Base-by-base conservation (phyloP, 92 coral and sea anemone genomes). In the Heliopora coerulea region DNA sequence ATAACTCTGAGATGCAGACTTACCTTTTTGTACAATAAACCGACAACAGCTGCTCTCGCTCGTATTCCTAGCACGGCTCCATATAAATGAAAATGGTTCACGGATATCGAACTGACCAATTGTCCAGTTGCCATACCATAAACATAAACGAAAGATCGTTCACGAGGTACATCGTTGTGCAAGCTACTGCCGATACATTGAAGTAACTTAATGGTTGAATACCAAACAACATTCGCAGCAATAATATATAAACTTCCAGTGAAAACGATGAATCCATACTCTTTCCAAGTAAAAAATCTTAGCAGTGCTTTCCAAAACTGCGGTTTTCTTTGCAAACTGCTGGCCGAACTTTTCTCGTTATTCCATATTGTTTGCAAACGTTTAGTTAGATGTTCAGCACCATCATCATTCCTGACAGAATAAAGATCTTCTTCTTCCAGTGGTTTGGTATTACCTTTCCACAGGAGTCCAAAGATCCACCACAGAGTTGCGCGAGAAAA, bases 391-490 rank as follows among this genome's bases (percentile, higher is more conserved):
- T 21, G 35, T 25, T 54, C 74, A 27, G 74, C 74, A 23, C 59
- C 12, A 37, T 46, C 74, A 19, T 46, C 59, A 0, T 48, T 59
- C 29, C 58, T 44, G 18, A 67, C 59, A 3, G 74, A 35, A 44
- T 67, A 54, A 21, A 67, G 58, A 67, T 67, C 59, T 46, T 67
- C 74, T 21, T 44, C 21, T 37, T 67, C 31, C 19, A 67, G 25
- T 3, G 74, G 37, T 1, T 11, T 27, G 29, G 27, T 44, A 15
- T n/a, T 23, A 19, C 74, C 74, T 46, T 37, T 67, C 42, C 59
- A 27, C 58, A 67, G 49, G 0, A 67, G 74, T 23, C 34, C 58
- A 49, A 44, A 34, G 30, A 28, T 67, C 74, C 74, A 67, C 74
- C 59, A 67, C 27, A 67, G 74, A 7, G 54, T 21, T 8, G 48